Base-by-base conservation (phyloP, 2,113 vertebrate genomes). In the Cyanoderma ruficeps region DNA sequence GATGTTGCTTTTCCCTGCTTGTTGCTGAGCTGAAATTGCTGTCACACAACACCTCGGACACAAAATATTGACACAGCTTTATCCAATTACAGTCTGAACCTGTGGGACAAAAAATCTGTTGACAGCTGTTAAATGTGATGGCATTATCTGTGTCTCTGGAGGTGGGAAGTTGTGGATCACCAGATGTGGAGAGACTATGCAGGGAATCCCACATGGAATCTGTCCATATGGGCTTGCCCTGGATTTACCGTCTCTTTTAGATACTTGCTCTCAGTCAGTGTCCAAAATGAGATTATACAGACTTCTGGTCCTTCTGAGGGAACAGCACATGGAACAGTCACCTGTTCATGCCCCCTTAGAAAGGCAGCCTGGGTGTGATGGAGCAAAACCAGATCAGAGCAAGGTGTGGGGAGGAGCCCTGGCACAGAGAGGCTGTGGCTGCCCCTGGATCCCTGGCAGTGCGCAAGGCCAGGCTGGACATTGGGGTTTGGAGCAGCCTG, bases 11-110 rank as follows among this genome's bases (percentile, higher is more conserved):
- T 7, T 1, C 33, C 60, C 41, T 4, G 0, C 10, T 25, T 39
- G 7, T 10, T 15, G 50, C 60, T 63, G 18, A 44, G 63, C 79
- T 72, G 83, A 33, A 72, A 55, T 2, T 2, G 63, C 71, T 80
- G 86, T 86, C 50, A 42, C 78, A 70, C 75, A 68, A 2, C 75
- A 79, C 68, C 77, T 72, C 30, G 33, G 39, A 78, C 87, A 83
- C 72, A 67, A 89, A 91, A 64, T 56, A 74, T 9, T 68, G 90
- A 89, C 87, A 91, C 74, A 93, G 64, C 72, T 96, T 91, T 37
- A 87, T 93, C 84, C 74, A 87, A 47, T 87, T 78, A 47, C 3
- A 10, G 33, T 37, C 79, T 39, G 81, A 93, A 89, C 52, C 92
- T 35, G 23, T 22, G 90, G 87, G 81, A 91, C 56, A 74, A 42